Base-by-base conservation (phyloP, 2,113 vertebrate genomes). In the Austrofundulus limnaeus region DNA sequence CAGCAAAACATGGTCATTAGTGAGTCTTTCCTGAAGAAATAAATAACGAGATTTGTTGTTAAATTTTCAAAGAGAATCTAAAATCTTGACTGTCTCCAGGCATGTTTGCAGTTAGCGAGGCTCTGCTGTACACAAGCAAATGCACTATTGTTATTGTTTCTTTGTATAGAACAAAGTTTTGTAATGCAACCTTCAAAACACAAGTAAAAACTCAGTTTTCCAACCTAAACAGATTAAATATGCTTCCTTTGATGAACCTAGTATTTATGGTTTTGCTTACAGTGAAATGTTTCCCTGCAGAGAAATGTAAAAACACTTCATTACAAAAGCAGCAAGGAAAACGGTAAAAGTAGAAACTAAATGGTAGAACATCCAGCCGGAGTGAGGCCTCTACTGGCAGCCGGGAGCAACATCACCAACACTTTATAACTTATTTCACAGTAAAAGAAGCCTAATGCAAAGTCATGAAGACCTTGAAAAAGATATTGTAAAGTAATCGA, bases 211-310 rank as follows among this genome's bases (percentile, higher is more conserved):
- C 73, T 84, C 37, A 6, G 20, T 86, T 90, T 89, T 91, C 61
- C 61, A 90, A 91, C 76, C 78, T 85, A 86, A 90, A 91, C 86
- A 90, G 76, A 87, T 87, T 82, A 88, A 92, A 89, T 88, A 89
- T 89, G 89, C 82, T 60, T 83, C 52, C 86, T 90, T 90, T 89
- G 87, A 90, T 89, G 81, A 66, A 67, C 31, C 48, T 78, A 72
- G 77, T 74, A 65, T 76, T 80, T 85, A 60, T 82, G 72, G 21
- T 55, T 83, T 79, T 66, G 80, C 80, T 80, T 77, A 54, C 66
- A 81, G 78, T 74, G 70, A 82, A 83, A 74, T 42, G 57, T 82
- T 75, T 86, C 52, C 75, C 75, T 69, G 71, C 57, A 64, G 73
- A 85, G 46, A 70, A 73, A 72, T 62, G 21, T 46, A 19, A 61